Evolutionary conservation across 1,140 invertebrate species (phyloP), one percentile per base, ranked within the genome.

Genomic region (Diploscapter pachys): DNA sequence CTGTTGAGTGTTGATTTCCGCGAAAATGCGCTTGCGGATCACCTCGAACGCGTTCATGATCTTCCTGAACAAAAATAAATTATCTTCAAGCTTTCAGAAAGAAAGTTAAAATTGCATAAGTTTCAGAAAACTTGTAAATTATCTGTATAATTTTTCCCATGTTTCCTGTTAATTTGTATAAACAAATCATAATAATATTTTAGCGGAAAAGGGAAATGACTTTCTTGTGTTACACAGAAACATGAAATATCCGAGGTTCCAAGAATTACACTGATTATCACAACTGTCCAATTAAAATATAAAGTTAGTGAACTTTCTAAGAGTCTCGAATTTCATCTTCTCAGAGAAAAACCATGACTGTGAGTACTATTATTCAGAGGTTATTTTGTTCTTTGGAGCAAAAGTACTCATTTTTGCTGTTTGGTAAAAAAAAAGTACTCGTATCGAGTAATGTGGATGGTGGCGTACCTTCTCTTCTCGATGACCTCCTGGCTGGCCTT

Each of bases 401-500:
- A 59, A 59, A 59, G 9, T 59, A 59, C 9, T 59, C 57, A 11
- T 13, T 11, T 59, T 2, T 11, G 57, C 9, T 13, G 13, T 2
- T 13, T 59, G 13, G 9, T 59, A 13, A 59, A 13, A 13, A 13
- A 59, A 2, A 59, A 11, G 57, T 2, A 13, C 9, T 11, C 9
- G 57, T 13, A 59, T 59, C 9, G 13, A 59, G 57, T 13, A 59
- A 59, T 13, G 13, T 11, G 57, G 57, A 11, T 59, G 9, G 2
- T 31, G 31, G 31, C 31, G 31, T 31, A 31, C 31, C 31, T 9
- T 6, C 68, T 59, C 86, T 97, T 96, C 78, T 97, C 95, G 56
- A 98, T 91, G 78, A 98, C 87, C 89, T 98, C 95, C 90, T 97
- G 96, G 63, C 94, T 96, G 56, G 95, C 95, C 81, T 95, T 93